A percentile compares a stretch with the other conserved stretches of the same genome.
Evolutionary conservation across 2,888 invertebrate species (phyloP).

Genomic region (Nycteola revayana): DNA sequence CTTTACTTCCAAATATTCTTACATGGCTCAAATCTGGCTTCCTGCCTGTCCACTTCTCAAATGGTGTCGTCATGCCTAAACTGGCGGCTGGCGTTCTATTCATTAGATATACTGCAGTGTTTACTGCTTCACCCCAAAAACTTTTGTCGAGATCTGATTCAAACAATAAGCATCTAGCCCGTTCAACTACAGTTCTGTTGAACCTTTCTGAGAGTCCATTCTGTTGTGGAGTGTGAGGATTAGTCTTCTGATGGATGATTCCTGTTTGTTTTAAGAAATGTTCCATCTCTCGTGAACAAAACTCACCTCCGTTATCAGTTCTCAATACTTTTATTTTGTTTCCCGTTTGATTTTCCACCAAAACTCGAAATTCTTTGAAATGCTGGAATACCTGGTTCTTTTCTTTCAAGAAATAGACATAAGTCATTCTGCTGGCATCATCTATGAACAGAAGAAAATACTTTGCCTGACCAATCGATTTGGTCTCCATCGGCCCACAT

Average conservation of each 20-base stretch:
- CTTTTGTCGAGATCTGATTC: conserved; percentile 2
- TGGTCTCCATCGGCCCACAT: conserved; percentile 14
- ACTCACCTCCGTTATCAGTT: conserved; percentile 17
- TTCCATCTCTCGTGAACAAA: conserved; percentile 18
- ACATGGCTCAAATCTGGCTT: conserved; percentile 16
- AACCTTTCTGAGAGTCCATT: conserved; percentile 8
- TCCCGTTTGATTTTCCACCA: conserved; percentile 12
- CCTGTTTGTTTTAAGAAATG: conserved; percentile 11
- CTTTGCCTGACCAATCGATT: conserved; percentile 2
- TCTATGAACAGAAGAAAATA: conserved; percentile 26
- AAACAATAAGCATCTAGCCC: conserved; percentile 11
- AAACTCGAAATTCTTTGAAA: conserved; percentile 4
- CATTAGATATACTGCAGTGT: conserved; percentile 23
- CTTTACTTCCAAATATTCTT: conserved; percentile 11
- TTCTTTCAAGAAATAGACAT: conserved; percentile 10
- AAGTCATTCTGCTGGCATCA: conserved; percentile 20
- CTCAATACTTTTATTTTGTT: conserved; percentile 11
- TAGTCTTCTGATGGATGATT: conserved; percentile 13
- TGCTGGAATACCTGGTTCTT: conserved; percentile 9
- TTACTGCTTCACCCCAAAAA: conserved; percentile 21
- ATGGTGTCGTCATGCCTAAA: conserved; percentile 9
- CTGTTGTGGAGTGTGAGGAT: conserved; percentile 20
- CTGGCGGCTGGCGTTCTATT: conserved; percentile 8
- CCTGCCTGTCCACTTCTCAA: conserved; percentile 9
- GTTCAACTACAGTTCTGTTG: conserved; percentile 6